Conservation (phyloP, 2,797 vertebrate genomes). For the Gallirallus australis region DNA sequence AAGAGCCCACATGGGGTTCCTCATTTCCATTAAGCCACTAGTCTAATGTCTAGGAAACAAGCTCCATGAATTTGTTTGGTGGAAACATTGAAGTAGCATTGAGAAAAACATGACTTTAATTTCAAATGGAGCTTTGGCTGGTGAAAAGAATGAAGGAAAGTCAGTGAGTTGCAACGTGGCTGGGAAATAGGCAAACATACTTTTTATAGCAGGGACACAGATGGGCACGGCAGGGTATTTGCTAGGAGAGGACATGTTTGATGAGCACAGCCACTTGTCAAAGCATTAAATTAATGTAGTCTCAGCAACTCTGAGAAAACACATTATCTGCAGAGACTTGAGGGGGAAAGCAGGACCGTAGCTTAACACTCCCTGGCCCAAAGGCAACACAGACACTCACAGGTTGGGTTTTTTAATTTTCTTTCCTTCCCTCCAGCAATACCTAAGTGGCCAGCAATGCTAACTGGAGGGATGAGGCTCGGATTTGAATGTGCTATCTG, state of each 20-base stretch:
- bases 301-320: neutral
- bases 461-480: neutral
- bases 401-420: too few relatives aligned
- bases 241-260: neutral
- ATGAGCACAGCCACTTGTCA: neutral
- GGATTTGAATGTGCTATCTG: neutral
- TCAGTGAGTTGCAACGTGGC: neutral
- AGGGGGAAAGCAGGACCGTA: neutral
- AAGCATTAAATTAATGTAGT: neutral
- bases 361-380: neutral
- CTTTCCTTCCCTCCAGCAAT: neutral
- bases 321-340: neutral
- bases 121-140: neutral
- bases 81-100: neutral
- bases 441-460: neutral
- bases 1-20: neutral
- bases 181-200: neutral
- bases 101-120: neutral
- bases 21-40: neutral
- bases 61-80: neutral
- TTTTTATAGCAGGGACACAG: neutral
- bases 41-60: neutral
- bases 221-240: neutral
- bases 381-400: neutral
- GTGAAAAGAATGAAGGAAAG: neutral